Percentiles rank a stretch among this genome's conserved stretches.
These are phyloP conservation scores for Pristionchus maxplancki DNA, from an alignment of 2,888 invertebrate species.

Conservation along the genomic window DNA sequence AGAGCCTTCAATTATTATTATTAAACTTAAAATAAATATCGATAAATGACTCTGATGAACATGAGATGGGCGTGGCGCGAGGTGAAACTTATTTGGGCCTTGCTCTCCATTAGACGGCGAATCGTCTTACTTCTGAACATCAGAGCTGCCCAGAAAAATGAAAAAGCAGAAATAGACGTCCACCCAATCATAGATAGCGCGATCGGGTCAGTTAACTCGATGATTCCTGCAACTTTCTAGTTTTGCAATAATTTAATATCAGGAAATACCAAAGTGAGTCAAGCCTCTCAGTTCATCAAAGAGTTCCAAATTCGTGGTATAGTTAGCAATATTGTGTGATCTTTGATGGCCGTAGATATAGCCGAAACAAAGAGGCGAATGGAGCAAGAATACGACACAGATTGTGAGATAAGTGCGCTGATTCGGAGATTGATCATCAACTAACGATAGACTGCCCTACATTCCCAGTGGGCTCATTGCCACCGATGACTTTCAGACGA, in stretches of 20 bases:
- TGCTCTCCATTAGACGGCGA: neutral
- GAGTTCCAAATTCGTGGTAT: neutral
- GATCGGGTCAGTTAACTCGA: neutral
- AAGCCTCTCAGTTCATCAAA: neutral
- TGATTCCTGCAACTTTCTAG: neutral
- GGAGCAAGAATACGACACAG: neutral
- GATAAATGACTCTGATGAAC: neutral
- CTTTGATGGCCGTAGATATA: neutral
- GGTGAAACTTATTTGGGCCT: neutral
- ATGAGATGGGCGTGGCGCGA: neutral
- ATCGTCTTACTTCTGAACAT: neutral
- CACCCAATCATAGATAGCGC: neutral
- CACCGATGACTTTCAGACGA: neutral
- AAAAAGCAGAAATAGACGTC: neutral
- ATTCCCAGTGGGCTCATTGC: neutral
- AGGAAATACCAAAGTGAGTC: neutral
- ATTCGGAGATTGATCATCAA: neutral
- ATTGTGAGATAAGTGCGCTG: neutral
- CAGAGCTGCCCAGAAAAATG: neutral
- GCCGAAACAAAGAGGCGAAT: neutral
- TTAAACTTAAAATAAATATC: neutral
- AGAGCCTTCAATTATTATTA: neutral
- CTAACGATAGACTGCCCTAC: neutral
- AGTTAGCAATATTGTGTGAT: neutral
- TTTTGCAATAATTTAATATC: neutral